Evolutionary conservation across 2,113 vertebrate species (phyloP).

Genomic region (Psephotus haematonotus): DNA sequence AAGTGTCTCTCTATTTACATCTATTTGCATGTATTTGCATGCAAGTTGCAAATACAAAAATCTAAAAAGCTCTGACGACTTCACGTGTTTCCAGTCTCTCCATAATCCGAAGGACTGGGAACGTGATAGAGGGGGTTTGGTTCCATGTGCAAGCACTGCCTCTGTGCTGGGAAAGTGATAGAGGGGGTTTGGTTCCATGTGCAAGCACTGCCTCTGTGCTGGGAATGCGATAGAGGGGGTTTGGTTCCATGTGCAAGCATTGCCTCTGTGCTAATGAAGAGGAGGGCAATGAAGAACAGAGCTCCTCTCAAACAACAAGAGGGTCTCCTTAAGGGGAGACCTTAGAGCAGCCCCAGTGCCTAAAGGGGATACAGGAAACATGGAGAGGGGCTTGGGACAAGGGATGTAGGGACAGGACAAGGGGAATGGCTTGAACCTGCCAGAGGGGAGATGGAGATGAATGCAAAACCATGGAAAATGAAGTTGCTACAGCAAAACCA

Average conservation of each 20-base stretch:
- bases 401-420: not conserved
- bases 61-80: not conserved
- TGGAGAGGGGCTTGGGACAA: not conserved
- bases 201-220: not conserved
- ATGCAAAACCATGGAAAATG: not conserved
- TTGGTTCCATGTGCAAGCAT: not conserved
- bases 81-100: not conserved
- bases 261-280: not conserved
- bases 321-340: not conserved
- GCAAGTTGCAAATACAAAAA: conserved; percentile 4
- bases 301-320: not conserved
- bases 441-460: not conserved
- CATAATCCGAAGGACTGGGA: not conserved
- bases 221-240: not conserved
- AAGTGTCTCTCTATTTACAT: conserved; percentile 38
- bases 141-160: not conserved
- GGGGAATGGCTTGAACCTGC: not conserved
- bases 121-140: not conserved
- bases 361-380: not conserved
- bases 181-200: not conserved
- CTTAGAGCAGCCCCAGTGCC: not conserved
- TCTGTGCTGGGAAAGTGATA: not conserved
- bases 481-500: not conserved
- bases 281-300: not conserved
- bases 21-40: conserved; percentile 58